phyloP scores from a whole-genome alignment of 2,888 invertebrate species.

The Sycophila texana region DNA sequence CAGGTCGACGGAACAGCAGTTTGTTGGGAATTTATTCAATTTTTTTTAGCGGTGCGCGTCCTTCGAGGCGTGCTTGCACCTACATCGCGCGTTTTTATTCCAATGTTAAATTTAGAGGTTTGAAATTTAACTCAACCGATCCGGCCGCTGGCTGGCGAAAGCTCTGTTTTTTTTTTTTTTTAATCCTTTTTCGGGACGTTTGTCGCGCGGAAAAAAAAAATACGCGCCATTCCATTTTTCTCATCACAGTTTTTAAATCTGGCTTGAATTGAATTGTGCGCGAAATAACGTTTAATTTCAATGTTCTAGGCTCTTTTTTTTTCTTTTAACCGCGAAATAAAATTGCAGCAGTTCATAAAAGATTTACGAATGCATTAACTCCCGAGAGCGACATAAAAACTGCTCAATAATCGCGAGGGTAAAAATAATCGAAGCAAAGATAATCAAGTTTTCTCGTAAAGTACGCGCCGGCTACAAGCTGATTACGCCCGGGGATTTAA shows the following conservation, averaged over 20 bases:
- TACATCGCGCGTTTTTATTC: background rate
- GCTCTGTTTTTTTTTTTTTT: background rate
- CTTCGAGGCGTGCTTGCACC: constrained; percentile 2
- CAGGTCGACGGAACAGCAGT: constrained; percentile 20
- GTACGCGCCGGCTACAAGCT: background rate
- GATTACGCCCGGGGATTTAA: background rate
- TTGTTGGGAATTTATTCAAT: constrained; percentile 42
- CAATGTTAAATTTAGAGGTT: constrained; percentile 9
- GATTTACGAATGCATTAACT: too few relatives aligned
- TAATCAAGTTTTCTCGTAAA: constrained; percentile 28
- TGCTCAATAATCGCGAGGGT: background rate
- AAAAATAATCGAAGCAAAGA: background rate
- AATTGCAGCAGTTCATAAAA: too few relatives aligned
- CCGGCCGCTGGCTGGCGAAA: background rate
- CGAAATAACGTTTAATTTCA: too few relatives aligned
- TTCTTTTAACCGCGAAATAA: too few relatives aligned
- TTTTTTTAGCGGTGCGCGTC: constrained; percentile 23
- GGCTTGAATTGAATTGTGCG: too few relatives aligned
- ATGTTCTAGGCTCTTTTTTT: too few relatives aligned
- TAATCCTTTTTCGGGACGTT: too few relatives aligned
- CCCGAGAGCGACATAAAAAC: background rate
- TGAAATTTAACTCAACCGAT: constrained; percentile 2
- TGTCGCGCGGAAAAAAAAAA: too few relatives aligned
- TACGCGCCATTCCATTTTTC: too few relatives aligned
- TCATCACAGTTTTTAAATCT: too few relatives aligned